Conservation (phyloP, 1,140 invertebrate species). For the Drosophila navojoa region DNA sequence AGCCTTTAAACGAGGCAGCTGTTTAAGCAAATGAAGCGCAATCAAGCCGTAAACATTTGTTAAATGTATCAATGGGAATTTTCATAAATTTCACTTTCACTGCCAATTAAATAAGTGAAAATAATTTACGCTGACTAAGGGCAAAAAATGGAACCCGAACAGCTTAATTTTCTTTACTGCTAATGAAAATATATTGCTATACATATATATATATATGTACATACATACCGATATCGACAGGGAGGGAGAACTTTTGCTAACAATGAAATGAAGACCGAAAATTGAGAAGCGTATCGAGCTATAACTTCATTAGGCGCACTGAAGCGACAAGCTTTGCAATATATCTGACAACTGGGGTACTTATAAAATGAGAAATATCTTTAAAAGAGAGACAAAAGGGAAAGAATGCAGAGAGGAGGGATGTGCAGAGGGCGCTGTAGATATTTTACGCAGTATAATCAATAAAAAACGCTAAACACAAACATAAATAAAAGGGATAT, state of each 20-base stretch:
- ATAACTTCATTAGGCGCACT: constrained; percentile 72
- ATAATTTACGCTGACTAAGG: constrained; percentile 64
- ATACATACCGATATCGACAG: neutral
- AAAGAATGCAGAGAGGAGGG: neutral
- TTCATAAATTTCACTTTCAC: constrained; percentile 51
- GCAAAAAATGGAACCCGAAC: constrained; percentile 34
- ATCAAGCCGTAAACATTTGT: constrained; percentile 29
- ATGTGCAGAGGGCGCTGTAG: neutral
- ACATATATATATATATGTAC: constrained; percentile 6
- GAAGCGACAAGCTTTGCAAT: constrained; percentile 57
- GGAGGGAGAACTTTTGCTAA: neutral
- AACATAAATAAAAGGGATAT: constrained; percentile 71
- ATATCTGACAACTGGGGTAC: constrained; percentile 56
- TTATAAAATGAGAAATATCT: constrained; percentile 57
- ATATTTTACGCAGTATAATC: constrained; percentile 57
- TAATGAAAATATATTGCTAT: constrained; percentile 76
- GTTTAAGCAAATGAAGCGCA: constrained; percentile 60
- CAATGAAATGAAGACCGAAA: constrained; percentile 19
- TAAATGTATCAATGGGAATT: constrained; percentile 46
- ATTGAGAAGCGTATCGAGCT: constrained; percentile 34
- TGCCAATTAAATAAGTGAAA: constrained; percentile 77
- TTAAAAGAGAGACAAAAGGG: constrained; percentile 3
- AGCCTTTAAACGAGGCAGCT: constrained; percentile 47
- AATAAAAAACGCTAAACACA: constrained; percentile 71
- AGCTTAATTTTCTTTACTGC: constrained; percentile 36